Evolutionary conservation across 2,113 vertebrate genomes (phyloP).

Genomic region (Heterocephalus glaber): DNA sequence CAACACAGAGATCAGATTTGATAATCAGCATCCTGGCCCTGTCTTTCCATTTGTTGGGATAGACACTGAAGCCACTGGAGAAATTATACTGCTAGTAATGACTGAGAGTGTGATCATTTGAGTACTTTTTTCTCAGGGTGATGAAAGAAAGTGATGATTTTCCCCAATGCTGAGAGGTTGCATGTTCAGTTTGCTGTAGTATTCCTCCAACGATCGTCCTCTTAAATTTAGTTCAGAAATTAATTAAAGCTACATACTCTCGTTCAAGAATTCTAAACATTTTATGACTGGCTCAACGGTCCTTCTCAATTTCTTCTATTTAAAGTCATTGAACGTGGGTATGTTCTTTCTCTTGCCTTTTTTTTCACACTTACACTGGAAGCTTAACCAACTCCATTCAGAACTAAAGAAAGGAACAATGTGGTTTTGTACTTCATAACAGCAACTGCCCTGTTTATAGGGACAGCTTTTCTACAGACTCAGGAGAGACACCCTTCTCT

Average conservation of each 20-base stretch:
- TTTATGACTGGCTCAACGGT: constrained; percentile 82
- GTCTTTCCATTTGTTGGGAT: neutral
- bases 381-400: constrained; percentile 78
- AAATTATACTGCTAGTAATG: neutral
- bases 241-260: constrained; percentile 84
- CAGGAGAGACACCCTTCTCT: constrained; percentile 55
- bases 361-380: constrained; percentile 82
- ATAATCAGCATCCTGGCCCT: neutral
- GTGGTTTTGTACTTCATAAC: constrained; percentile 70
- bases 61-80: neutral
- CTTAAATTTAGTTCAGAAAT: constrained; percentile 84
- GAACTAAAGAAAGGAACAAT: constrained; percentile 75
- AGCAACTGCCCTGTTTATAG: constrained; percentile 68
- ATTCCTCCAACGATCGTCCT: constrained; percentile 77
- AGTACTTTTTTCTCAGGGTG: constrained; percentile 77
- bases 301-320: constrained; percentile 82
- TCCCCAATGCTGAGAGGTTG: constrained; percentile 70
- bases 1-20: neutral
- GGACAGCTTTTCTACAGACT: constrained; percentile 39
- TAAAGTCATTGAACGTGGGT: constrained; percentile 80
- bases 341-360: constrained; percentile 80
- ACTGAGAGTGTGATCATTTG: constrained; percentile 78
- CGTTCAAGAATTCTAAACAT: constrained; percentile 82
- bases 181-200: constrained; percentile 72
- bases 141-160: constrained; percentile 79